A percentile compares a stretch with the other conserved stretches of the same genome.
These are phyloP conservation scores for Luperina nickerlii DNA, from an alignment of 2,888 invertebrate species.

Conservation along the genomic window DNA sequence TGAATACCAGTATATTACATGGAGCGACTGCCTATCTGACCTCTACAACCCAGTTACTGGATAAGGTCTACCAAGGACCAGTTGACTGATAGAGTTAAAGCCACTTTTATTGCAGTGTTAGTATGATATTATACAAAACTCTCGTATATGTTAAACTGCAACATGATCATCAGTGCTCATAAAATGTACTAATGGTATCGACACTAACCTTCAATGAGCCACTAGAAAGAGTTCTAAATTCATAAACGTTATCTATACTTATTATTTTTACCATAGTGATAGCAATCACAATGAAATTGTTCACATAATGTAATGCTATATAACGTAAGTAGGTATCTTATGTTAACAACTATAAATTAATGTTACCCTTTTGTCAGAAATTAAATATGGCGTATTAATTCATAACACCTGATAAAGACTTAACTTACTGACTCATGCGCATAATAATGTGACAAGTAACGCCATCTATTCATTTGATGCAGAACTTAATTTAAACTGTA, in stretches of 20 bases:
- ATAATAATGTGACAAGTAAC: slow-evolving; percentile 59
- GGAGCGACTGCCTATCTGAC: no score
- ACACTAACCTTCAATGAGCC: not conserved
- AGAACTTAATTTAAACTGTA: slow-evolving; percentile 60
- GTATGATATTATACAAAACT: not conserved
- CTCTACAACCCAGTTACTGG: no score
- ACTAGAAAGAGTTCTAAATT: slow-evolving; percentile 1
- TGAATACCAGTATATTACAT: no score
- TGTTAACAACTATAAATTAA: not conserved
- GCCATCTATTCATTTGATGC: slow-evolving; percentile 65
- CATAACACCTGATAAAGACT: slow-evolving; percentile 36
- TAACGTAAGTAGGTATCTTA: not conserved
- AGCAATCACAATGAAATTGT: not conserved
- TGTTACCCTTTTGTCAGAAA: not conserved
- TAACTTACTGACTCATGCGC: slow-evolving; percentile 48
- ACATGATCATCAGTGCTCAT: not conserved
- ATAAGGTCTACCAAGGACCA: no score
- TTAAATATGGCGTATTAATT: slow-evolving; percentile 22
- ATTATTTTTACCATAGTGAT: not conserved
- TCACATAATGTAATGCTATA: not conserved
- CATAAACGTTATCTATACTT: slow-evolving; percentile 22
- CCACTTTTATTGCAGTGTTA: not conserved
- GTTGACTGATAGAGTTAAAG: not conserved
- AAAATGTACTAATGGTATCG: not conserved
- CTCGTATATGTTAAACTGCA: no score